Evolutionary conservation across 2,113 vertebrate species (phyloP), one percentile per base, ranked within the genome.

Genomic region (Charina bottae): DNA sequence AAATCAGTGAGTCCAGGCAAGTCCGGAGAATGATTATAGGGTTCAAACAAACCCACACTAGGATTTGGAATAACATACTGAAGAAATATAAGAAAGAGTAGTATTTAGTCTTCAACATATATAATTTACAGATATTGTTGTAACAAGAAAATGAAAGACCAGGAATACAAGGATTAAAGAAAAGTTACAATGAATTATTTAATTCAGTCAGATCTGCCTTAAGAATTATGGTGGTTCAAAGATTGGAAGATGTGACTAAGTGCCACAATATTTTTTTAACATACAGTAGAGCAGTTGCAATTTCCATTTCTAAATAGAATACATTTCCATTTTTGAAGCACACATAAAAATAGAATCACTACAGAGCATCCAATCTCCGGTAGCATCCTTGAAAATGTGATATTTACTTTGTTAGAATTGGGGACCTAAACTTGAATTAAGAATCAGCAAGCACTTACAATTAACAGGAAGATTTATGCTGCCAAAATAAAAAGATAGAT

Each of bases 231-330:
- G 33, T 78, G 92, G 83, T 4, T 42, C 0, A 11, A 19, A 60
- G 86, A 89, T 46, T 88, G 28, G 93, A 89, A 64, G 37, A 17
- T 0, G 90, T 93, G 37, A 0, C 49, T 15, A 21, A n/a, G 94
- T 89, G 85, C 92, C 93, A 93, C 94, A 95, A 94, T 24, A 96
- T 94, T 94, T 8, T 68, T 91, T 78, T 24, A 37, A 92, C 93
- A 94, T 90, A 42, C 3, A 42, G 42, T 42, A 90, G 9, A 46
- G 26, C 4, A 58, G 26, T 33, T 49, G 53, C 49, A 46, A 46
- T 0, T 90, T 46, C 89, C 94, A 92, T 23, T 90, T 6, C 90
- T 1, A 7, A 72, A 83, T 72, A 37, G 46, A 55, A 85, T 24
- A 37, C 13, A 33, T 53, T 85, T 72, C 62, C 56, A 46, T 33